A percentile compares a stretch with the other conserved stretches of the same genome.
Conservation (phyloP, 2,113 vertebrate species). For the Notiomystis cincta region DNA sequence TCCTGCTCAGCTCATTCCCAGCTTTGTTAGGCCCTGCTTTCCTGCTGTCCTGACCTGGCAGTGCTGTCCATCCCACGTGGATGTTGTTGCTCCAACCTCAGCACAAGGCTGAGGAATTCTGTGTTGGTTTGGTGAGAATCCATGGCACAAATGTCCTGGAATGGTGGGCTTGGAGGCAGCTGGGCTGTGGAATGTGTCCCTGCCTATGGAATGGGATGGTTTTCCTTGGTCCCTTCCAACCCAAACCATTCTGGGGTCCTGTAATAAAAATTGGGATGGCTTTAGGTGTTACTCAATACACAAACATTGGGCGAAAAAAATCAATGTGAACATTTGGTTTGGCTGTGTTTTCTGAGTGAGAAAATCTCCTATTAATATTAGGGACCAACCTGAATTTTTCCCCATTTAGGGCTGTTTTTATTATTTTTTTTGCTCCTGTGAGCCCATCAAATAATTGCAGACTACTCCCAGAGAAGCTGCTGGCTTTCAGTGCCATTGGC, state of each 20-base stretch:
- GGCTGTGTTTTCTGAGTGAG: background rate
- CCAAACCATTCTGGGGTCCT: background rate
- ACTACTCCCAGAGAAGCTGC: background rate
- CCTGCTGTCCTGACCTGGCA: background rate
- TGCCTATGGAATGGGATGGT: background rate
- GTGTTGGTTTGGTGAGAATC: background rate
- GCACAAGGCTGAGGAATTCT: accelerated
- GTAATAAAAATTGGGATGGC: accelerated
- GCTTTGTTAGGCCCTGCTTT: background rate
- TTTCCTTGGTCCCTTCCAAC: background rate
- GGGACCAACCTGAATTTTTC: background rate
- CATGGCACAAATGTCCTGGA: accelerated
- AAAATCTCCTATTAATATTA: background rate
- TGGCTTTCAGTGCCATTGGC: background rate
- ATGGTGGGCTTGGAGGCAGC: background rate
- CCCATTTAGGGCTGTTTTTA: no score
- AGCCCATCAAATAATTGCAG: background rate
- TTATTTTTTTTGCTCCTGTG: background rate
- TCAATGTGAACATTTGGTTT: background rate
- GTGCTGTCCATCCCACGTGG: accelerated
- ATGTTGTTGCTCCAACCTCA: accelerated
- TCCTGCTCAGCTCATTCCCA: accelerated
- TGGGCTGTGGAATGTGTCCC: background rate
- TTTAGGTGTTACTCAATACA: background rate
- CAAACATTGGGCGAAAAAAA: background rate